Base-by-base conservation (phyloP, 2,113 vertebrate species). In the Entelurus aequoreus region DNA sequence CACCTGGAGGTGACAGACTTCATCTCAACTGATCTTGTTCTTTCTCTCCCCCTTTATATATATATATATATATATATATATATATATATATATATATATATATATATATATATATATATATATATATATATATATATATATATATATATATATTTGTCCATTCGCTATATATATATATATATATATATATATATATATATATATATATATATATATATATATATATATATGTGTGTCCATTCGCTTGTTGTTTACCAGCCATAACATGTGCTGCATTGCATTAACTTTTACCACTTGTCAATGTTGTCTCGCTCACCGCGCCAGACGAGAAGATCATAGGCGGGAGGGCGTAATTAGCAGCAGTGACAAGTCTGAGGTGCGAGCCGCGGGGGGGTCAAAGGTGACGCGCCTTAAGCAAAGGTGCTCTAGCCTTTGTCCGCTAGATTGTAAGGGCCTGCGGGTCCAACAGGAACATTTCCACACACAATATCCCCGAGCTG, bases 401-500 rank as follows among this genome's bases (percentile, higher is more conserved):
- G 87, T 87, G 83, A 52, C 66, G n/a, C 85, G 84, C 86, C 84
- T 88, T 88, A 87, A 88, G 87, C 87, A 88, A 89, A 89, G 87
- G 87, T 88, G 82, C 84, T 68, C 86, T 87, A 84, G 82, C 87
- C 87, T 89, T 87, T 89, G 87, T 89, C 86, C 84, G 51, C 82
- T 84, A 89, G 87, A 88, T 89, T 89, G 86, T 88, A 87, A 87
- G 82, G 87, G 87, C 87, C 84, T 86, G 84, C 75, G 79, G 86
- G 83, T 89, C 87, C 86, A 88, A 87, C 86, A 89, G 86, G 86
- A 89, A 89, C 87, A 89, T 89, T 89, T 89, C 87, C 87, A 89
- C 87, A 88, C 87, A 89, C 87, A 87, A 88, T 89, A 89, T 89
- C 87, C 87, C 87, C 65, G 79, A 89, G 87, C 87, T 89, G 87